Conservation (phyloP, 2,888 invertebrate species). For the Agonopterix arenella region DNA sequence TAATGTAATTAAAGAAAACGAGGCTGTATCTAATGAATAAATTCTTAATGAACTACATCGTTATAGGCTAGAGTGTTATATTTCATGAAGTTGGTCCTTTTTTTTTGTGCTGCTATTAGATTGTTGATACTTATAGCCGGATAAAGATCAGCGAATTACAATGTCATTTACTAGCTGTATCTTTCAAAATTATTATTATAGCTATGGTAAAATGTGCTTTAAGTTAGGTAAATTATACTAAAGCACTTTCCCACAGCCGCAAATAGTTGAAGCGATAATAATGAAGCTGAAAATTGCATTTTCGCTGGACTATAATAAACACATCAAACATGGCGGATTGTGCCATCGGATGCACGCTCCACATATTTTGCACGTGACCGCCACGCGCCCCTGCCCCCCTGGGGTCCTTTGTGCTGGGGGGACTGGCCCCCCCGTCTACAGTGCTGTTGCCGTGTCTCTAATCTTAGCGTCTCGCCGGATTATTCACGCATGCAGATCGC, state of each 20-base stretch:
- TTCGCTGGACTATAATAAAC: conserved; percentile 33
- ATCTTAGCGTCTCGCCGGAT: conserved; percentile 15
- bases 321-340: conserved; percentile 34
- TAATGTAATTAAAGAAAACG: too few species aligned
- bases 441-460: conserved; percentile 14
- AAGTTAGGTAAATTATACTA: too few species aligned
- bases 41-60: too few species aligned
- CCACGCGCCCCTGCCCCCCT: conserved; percentile 16
- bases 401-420: conserved; percentile 11
- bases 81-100: too few species aligned
- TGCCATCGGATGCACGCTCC: conserved; percentile 33
- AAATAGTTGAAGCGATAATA: conserved; percentile 2
- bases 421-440: conserved; percentile 12
- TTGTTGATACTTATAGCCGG: too few species aligned
- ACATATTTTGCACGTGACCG: conserved; percentile 36
- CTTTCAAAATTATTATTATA: too few species aligned
- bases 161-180: too few species aligned
- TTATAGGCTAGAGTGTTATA: too few species aligned
- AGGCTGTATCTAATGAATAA: too few species aligned
- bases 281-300: conserved; percentile 7
- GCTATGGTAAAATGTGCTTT: too few species aligned
- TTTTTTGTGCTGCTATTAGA: too few species aligned
- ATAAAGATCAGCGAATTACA: too few species aligned
- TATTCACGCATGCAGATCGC: conserved; percentile 30
- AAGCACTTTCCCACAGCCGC: conserved; percentile 2